Conservation (phyloP, 2,797 vertebrate species). For the Enteromius radiatus region DNA sequence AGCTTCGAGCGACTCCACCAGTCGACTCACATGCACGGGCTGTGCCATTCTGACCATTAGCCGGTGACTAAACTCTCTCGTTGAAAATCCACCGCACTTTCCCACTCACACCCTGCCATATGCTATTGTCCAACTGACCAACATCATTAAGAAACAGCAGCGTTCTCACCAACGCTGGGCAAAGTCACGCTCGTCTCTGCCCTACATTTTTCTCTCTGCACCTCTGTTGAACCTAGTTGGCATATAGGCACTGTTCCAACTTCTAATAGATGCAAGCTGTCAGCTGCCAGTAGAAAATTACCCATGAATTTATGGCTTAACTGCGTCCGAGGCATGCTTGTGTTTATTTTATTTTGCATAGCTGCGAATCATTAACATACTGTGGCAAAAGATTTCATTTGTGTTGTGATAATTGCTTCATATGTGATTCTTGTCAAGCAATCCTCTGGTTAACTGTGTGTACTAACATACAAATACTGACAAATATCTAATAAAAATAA, state of each 20-base stretch:
- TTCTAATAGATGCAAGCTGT: constrained; percentile 21
- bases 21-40: constrained; percentile 60
- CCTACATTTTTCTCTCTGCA: constrained; percentile 29
- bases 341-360: constrained; percentile 49
- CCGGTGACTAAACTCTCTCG: constrained; percentile 44
- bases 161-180: neutral
- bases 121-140: constrained; percentile 10
- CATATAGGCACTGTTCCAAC: constrained; percentile 27
- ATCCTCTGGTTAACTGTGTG: neutral
- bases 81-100: constrained; percentile 31
- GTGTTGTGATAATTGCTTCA: constrained; percentile 21
- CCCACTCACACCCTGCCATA: constrained; percentile 36
- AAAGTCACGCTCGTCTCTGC: constrained; percentile 21
- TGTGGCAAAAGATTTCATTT: constrained; percentile 19
- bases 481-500: neutral
- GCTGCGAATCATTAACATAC: constrained; percentile 47
- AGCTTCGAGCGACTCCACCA: constrained; percentile 62
- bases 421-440: constrained; percentile 12
- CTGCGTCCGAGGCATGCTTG: constrained; percentile 18
- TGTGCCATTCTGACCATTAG: constrained; percentile 58
- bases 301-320: constrained; percentile 34
- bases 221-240: constrained; percentile 15
- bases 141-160: constrained; percentile 3
- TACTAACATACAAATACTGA: neutral
- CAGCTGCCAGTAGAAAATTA: constrained; percentile 34